phyloP scores from a whole-genome alignment of 2,888 invertebrate species.

The Drosophila anomelani region DNA sequence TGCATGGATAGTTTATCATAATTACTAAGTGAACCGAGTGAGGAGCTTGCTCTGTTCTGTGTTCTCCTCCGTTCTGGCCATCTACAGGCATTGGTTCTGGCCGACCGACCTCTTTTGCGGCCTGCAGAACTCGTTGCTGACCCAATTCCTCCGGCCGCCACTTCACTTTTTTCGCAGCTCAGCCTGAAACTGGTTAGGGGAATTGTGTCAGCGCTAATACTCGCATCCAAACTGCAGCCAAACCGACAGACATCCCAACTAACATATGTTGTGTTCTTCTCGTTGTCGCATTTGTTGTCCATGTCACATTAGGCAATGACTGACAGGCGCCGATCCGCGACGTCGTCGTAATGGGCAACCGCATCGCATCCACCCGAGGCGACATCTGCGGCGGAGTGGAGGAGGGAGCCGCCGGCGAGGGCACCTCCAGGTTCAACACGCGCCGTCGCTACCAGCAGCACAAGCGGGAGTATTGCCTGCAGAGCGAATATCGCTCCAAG shows the following conservation, averaged over 20 bases:
- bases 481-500: conserved; percentile 73
- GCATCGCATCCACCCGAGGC: conserved; percentile 45
- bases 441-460: conserved; percentile 72
- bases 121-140: conserved; percentile 58
- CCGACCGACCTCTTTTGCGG: conserved; percentile 63
- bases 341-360: conserved; percentile 63
- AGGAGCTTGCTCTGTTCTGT: conserved; percentile 17
- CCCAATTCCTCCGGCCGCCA: conserved; percentile 69
- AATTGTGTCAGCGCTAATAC: conserved; percentile 46
- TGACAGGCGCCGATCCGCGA: conserved; percentile 52
- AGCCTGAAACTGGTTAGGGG: conserved; percentile 61
- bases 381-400: conserved; percentile 16
- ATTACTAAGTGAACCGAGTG: conserved; percentile 46
- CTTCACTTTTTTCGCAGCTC: conserved; percentile 69
- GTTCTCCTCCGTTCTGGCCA: conserved; percentile 20
- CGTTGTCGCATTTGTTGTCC: conserved; percentile 33
- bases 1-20: conserved; percentile 62
- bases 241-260: conserved; percentile 33
- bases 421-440: conserved; percentile 58
- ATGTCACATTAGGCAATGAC: conserved; percentile 71
- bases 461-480: conserved; percentile 66
- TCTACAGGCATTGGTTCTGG: conserved; percentile 48
- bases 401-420: conserved; percentile 42
- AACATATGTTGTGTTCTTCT: conserved; percentile 42
- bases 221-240: conserved; percentile 16